Base-by-base conservation (phyloP, 2,113 vertebrate genomes). In the Eulemur macaco region DNA sequence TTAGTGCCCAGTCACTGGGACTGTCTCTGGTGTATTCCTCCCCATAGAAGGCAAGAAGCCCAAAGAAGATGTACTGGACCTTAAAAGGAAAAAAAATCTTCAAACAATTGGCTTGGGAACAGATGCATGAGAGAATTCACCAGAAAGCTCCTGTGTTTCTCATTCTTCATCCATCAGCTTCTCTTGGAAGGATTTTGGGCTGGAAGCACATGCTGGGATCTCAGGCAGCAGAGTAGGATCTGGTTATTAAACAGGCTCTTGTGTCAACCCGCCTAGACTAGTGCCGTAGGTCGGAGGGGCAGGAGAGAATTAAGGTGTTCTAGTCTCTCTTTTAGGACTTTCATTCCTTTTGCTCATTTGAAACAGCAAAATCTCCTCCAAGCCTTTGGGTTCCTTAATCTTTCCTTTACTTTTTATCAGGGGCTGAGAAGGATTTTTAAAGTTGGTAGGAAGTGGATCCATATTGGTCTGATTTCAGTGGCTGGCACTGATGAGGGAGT, bases 101-200 rank as follows among this genome's bases (percentile, higher is more conserved):
- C 97, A 97, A 97, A 97, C 95, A 97, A 47, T 89, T 97, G 95
- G 92, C 96, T 97, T 77, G 83, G 92, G 93, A 97, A 95, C 80
- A 96, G 74, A 97, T 25, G 31, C 45, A 39, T 27, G 64, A 85
- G 94, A 91, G 94, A 96, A 95, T 94, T 77, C n/a, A 92, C 83
- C 84, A 94, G 64, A 91, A 97, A 89, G 88, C 96, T 92, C 94
- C 94, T 89, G 87, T 89, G 87, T 82, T 95, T 95, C 89, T 96
- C 83, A 89, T 98, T 91, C 95, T 96, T 94, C 78, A 89, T 54
- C 80, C 86, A 47, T 86, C 71, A n/a, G 64, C 71, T 71, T 88
- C 73, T 73, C 85, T 87, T 84, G 76, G 76, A 58, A 93, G 42
- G 45, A 52, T 39, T 82, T 86, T 4, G 63, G n/a, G 47, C 87